Conservation (phyloP, 2,888 invertebrate genomes). For the Acheta domesticus region DNA sequence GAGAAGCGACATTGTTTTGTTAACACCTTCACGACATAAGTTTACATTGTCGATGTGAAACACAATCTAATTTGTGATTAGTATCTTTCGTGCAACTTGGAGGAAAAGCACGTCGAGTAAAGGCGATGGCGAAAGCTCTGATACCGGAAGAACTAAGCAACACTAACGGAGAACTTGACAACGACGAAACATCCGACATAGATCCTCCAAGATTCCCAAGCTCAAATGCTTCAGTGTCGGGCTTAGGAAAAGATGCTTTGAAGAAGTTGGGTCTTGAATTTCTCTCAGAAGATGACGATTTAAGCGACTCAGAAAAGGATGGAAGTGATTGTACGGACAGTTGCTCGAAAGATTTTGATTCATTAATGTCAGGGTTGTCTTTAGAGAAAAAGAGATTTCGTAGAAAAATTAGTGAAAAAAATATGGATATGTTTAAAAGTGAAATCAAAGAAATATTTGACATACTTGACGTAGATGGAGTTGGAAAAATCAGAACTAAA, state of each 20-base stretch:
- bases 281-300: slow-evolving; percentile 6
- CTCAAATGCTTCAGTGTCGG: background rate
- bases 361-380: background rate
- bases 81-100: background rate
- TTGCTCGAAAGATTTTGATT: background rate
- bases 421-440: background rate
- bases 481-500: background rate
- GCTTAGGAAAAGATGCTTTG: background rate
- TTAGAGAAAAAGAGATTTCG: background rate
- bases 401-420: background rate
- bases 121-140: background rate
- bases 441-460: slow-evolving; percentile 2
- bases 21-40: background rate
- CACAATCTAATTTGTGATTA: background rate
- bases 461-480: background rate
- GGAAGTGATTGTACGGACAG: background rate
- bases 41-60: background rate
- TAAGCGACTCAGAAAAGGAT: background rate
- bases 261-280: background rate
- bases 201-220: background rate
- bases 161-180: background rate
- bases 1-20: background rate
- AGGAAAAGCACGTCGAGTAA: background rate
- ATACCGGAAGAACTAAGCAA: background rate
- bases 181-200: background rate